Conservation (phyloP, 2,797 vertebrate species). For the Phaenicophaeus curvirostris region DNA sequence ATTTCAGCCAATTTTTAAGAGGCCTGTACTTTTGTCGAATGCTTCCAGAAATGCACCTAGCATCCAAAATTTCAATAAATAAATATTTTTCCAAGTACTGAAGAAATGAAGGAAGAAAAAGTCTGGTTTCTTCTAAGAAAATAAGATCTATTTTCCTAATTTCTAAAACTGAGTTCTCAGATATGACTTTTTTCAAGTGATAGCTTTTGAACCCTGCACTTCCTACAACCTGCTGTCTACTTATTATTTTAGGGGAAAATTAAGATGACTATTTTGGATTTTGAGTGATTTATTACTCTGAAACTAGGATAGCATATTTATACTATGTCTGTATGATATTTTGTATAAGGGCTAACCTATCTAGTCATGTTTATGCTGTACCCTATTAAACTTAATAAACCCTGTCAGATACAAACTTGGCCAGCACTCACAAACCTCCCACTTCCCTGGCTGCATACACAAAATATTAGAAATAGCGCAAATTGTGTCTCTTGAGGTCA, state of each 20-base stretch:
- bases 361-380: background rate
- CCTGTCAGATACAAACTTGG: background rate
- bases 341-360: background rate
- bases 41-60: background rate
- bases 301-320: background rate
- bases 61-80: background rate
- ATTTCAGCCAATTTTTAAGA: background rate
- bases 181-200: background rate
- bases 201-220: background rate
- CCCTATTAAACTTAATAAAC: conserved; percentile 11
- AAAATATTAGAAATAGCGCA: background rate
- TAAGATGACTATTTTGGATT: background rate
- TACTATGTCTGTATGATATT: background rate
- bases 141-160: too few relatives aligned
- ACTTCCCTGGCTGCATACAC: background rate
- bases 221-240: background rate
- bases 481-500: background rate
- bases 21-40: background rate
- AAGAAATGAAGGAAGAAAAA: background rate
- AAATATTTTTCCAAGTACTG: background rate
- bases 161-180: background rate
- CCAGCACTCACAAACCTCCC: background rate
- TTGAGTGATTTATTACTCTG: background rate
- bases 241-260: background rate
- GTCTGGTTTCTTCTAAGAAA: background rate